Percentiles rank a stretch among this genome's conserved stretches.
These are phyloP conservation scores for Cephalopterus ornatus DNA, from an alignment of 2,113 vertebrate genomes.

Conservation along the genomic window DNA sequence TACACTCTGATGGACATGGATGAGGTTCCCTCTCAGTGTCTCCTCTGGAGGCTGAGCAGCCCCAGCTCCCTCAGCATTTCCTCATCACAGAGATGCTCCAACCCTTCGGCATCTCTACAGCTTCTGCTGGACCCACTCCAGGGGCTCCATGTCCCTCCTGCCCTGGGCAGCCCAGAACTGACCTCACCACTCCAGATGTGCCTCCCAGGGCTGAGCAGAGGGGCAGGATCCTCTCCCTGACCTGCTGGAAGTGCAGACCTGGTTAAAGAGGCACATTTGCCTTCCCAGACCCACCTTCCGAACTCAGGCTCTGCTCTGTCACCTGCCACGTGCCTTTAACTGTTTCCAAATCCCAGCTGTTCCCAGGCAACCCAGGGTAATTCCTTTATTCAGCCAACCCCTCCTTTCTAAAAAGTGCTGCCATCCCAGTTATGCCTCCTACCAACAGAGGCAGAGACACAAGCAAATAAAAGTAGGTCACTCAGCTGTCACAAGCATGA, in stretches of 20 bases:
- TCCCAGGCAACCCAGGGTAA: neutral
- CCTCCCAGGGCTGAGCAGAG: neutral
- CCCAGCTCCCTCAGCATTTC: neutral
- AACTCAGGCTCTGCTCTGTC: neutral
- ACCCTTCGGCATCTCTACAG: neutral
- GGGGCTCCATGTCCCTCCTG: neutral
- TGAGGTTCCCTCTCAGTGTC: neutral
- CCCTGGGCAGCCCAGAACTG: neutral
- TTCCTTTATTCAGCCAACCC: neutral
- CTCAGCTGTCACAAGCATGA: neutral
- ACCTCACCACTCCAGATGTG: neutral
- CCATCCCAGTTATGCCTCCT: neutral
- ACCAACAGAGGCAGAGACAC: neutral
- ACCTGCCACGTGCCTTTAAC: neutral
- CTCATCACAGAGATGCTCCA: neutral
- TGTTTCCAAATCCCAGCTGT: neutral
- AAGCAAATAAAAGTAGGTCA: neutral
- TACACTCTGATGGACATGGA: neutral
- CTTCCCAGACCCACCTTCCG: neutral
- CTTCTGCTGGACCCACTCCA: neutral
- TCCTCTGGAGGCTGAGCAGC: neutral
- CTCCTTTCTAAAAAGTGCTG: neutral
- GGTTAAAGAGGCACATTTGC: neutral
- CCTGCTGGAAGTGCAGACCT: neutral
- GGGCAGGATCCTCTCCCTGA: neutral